A percentile compares a stretch with the other conserved stretches of the same genome.
phyloP scores from a whole-genome alignment of 1,140 invertebrate species.

The Zaprionus tsacasi region DNA sequence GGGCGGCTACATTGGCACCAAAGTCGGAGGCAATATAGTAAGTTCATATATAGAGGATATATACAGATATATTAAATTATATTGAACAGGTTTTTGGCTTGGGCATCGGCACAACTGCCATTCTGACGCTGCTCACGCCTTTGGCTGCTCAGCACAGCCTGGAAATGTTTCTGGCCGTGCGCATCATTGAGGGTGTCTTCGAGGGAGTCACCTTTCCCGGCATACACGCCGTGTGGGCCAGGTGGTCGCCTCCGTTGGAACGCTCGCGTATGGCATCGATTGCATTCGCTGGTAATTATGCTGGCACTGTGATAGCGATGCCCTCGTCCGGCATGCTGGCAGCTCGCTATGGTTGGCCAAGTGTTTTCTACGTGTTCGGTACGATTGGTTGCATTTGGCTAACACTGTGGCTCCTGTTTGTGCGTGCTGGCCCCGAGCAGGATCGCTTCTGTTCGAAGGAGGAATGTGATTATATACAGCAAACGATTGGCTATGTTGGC shows the following conservation, averaged over 20 bases:
- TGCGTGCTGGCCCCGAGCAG: conserved; percentile 90
- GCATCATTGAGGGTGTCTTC: conserved; percentile 94
- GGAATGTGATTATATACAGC: conserved; percentile 92
- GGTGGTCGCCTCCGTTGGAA: conserved; percentile 94
- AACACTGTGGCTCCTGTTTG: conserved; percentile 88
- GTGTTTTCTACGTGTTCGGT: conserved; percentile 96
- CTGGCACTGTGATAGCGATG: conserved; percentile 92
- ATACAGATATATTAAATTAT: not conserved
- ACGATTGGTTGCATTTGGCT: conserved; percentile 90
- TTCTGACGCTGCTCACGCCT: conserved; percentile 93
- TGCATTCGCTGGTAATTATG: conserved; percentile 92
- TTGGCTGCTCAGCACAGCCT: conserved; percentile 89
- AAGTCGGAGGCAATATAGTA: conserved; percentile 89
- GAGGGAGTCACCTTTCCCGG: conserved; percentile 97
- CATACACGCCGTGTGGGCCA: conserved; percentile 94
- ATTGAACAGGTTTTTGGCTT: conserved; percentile 88
- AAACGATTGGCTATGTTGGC: conserved; percentile 73
- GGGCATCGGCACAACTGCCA: conserved; percentile 91
- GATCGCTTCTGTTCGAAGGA: conserved; percentile 90
- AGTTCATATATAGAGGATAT: conserved; percentile 60
- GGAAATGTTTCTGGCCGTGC: conserved; percentile 89
- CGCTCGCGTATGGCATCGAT: conserved; percentile 91
- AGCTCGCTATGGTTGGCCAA: conserved; percentile 91
- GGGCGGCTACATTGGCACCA: conserved; percentile 90
- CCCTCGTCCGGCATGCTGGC: conserved; percentile 90